Conservation (phyloP, 2,797 vertebrate species). For the Peromyscus melanophrys region DNA sequence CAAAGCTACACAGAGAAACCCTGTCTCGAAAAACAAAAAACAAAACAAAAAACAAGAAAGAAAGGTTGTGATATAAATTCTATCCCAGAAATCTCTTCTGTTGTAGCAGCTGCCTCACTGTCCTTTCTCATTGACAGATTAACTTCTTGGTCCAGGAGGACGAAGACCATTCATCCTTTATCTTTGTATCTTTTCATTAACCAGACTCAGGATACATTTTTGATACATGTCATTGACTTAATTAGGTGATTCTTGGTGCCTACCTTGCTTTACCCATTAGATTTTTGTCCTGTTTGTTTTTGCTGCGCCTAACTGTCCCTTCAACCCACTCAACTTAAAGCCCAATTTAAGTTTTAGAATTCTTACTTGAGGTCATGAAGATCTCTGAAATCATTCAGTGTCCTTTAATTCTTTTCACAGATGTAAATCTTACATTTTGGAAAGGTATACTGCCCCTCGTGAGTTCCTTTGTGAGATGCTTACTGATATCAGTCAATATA, state of each 20-base stretch:
- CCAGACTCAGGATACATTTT: neutral
- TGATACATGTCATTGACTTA: neutral
- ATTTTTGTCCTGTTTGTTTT: neutral
- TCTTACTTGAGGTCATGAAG: neutral
- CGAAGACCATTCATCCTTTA: neutral
- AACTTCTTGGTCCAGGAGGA: constrained; percentile 1
- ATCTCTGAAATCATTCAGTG: neutral
- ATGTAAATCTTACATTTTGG: neutral
- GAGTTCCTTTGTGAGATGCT: neutral
- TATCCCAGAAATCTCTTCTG: neutral
- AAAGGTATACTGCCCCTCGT: neutral
- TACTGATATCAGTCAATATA: neutral
- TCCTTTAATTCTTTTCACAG: neutral
- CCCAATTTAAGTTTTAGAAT: neutral
- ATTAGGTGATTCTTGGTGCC: neutral
- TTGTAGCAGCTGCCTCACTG: neutral
- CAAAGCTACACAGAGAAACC: too few relatives aligned
- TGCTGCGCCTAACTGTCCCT: neutral
- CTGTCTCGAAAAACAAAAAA: too few relatives aligned
- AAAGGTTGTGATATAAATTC: neutral
- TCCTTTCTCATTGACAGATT: neutral
- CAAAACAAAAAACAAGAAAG: neutral
- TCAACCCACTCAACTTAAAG: neutral
- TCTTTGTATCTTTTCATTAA: neutral
- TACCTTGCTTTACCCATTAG: neutral